Conservation (phyloP, 1,140 invertebrate genomes). For the Phymastichus coffea region DNA sequence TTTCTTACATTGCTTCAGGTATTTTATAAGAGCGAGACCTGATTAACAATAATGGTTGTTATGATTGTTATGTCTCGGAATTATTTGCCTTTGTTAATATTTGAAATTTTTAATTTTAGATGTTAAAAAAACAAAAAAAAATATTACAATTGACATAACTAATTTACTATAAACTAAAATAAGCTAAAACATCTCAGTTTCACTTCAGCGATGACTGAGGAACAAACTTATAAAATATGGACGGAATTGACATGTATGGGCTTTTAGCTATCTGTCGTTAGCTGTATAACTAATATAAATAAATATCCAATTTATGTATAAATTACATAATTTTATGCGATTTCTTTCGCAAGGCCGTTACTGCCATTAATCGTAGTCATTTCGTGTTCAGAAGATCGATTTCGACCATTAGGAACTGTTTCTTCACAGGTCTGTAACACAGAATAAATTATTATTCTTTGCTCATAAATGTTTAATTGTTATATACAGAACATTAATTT, state of each 20-base stretch:
- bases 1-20: constrained; percentile 37
- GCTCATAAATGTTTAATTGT: too few species aligned
- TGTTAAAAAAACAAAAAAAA: constrained; percentile 36
- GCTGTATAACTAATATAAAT: constrained; percentile 27
- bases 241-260: constrained; percentile 32
- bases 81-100: too few species aligned
- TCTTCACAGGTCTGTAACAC: constrained; percentile 53
- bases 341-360: constrained; percentile 42
- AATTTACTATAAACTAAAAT: constrained; percentile 21
- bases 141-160: constrained; percentile 6
- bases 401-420: constrained; percentile 44
- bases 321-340: constrained; percentile 39
- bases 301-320: constrained; percentile 31
- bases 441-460: background rate
- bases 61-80: too few species aligned
- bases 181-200: constrained; percentile 15
- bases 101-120: constrained; percentile 1
- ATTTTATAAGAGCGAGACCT: too few species aligned
- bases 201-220: background rate
- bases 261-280: constrained; percentile 18
- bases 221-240: constrained; percentile 31
- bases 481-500: background rate
- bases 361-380: constrained; percentile 47
- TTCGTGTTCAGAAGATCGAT: constrained; percentile 47
- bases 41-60: too few species aligned